Base-by-base conservation (phyloP, 2,888 invertebrate species). In the Scaptomyza parva region DNA sequence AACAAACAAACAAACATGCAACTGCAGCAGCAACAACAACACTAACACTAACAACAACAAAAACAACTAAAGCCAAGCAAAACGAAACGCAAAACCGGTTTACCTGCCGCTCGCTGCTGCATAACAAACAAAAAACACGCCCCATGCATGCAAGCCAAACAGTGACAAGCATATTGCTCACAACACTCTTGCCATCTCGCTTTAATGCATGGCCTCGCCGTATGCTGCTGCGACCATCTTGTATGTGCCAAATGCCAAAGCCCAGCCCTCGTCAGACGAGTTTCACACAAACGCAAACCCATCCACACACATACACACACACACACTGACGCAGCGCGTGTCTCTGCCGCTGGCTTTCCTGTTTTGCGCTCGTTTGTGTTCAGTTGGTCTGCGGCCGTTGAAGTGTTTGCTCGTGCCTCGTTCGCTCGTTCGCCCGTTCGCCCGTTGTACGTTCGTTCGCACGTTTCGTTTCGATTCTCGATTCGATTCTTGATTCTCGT, bases 331-430 rank as follows among this genome's bases (percentile, higher is more conserved):
- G 33, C 57, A 48, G 68, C 45, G 55, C 33, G 45, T 52, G 51
- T 59, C 48, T 18, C 58, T 58, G 63, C 41, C 48, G 67, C 58
- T 82, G 83, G 75, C 82, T 89, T 78, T 84, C 81, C 81, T 86
- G 81, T 77, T 88, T 82, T 77, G 74, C 61, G 78, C 77, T 76
- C 76, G 75, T 76, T n/a, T n/a, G n/a, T 62, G 64, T 76, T 92
- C 89, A 92, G 91, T 92, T 90, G 90, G 90, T 90, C 89, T 88
- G 89, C 88, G 90, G 90, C 91, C 90, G 91, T 91, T 91, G 91
- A 74, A 74, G 73, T 74, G 69, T 72, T 63, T 79, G 67, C 79
- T 71, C 80, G 73, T 74, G 70, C 70, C 60, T 78, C 73, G 73
- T 77, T 59, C 77, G 73, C 48, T 44, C 72, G 71, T 74, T 76